Base-by-base conservation (phyloP, 2,113 vertebrate species). In the Chroicocephalus ridibundus region DNA sequence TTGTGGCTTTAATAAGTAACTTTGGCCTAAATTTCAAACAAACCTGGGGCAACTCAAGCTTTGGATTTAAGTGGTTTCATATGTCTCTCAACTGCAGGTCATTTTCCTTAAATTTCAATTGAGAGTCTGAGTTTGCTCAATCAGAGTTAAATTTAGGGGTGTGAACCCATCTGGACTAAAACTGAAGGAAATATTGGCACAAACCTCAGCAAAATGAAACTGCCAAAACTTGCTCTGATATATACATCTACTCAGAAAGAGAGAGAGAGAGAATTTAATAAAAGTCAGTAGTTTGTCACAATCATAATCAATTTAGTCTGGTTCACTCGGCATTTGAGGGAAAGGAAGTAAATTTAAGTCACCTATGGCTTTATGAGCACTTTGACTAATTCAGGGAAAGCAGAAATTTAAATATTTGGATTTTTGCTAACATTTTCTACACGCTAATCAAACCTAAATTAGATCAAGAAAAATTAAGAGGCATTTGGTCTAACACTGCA, bases 1-100 rank as follows among this genome's bases (percentile, higher is more conserved):
- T 92, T 92, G 91, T 89, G 88, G 90, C 78, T 95, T 94, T 80
- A 46, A 82, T 93, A 38, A 3, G 27, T 85, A 93, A 78, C 84
- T 95, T 91, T 90, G 90, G 84, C 66, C 81, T 85, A 65, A 40
- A 85, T 95, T 95, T 96, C 95, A 96, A 97, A 96, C 44, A 92
- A 94, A 95, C 34, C 61, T 18, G 16, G 61, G 60, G 72, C 82
- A 91, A 89, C 46, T 42, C 52, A 49, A 84, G 47, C 57, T 96
- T 92, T 92, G 61, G 36, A 61, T 94, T 82, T 93, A 96, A 96
- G 61, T 89, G 88, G 80, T 96, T 96, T 96, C 94, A 81, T 83
- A 94, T 95, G 90, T 75, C 69, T 90, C 69, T 49, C 44, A 68
- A 94, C 61, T 22, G 40, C 61, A 89, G 65, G 86, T 95, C 76